These are phyloP conservation scores for Andricus quercusramuli DNA, from an alignment of 2,888 invertebrate species.

Conservation along the genomic window DNA sequence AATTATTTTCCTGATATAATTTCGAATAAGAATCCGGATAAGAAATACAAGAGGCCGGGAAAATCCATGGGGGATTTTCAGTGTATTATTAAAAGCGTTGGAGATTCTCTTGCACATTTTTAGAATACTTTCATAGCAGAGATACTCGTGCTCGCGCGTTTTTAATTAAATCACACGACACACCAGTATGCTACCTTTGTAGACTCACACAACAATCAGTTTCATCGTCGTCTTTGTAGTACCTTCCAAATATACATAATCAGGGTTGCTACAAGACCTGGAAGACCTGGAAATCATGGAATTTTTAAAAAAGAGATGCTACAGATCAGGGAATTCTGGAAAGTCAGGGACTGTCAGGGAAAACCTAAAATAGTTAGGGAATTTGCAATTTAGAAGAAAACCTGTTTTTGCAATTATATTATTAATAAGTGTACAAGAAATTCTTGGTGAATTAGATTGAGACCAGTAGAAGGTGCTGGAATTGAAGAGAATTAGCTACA, in stretches of 20 bases:
- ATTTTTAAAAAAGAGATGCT: too few relatives aligned
- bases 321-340: too few relatives aligned
- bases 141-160: conserved; percentile 48
- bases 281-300: too few relatives aligned
- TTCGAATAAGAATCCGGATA: background rate
- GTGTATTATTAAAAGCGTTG: conserved; percentile 53
- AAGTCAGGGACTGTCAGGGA: too few relatives aligned
- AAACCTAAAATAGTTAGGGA: too few relatives aligned
- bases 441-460: too few relatives aligned
- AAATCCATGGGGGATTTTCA: conserved; percentile 22
- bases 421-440: too few relatives aligned
- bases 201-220: conserved; percentile 2
- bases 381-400: too few relatives aligned
- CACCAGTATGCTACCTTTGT: background rate
- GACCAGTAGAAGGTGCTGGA: too few relatives aligned
- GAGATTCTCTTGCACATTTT: conserved; percentile 53
- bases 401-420: too few relatives aligned
- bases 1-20: background rate
- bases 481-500: too few relatives aligned
- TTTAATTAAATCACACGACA: conserved; percentile 53
- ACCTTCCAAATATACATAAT: background rate
- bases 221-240: background rate
- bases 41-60: background rate
- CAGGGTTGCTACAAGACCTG: too few relatives aligned
- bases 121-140: conserved; percentile 52